A percentile compares a stretch with the other conserved stretches of the same genome.
Evolutionary conservation across 2,113 vertebrate species (phyloP).

Genomic region (Henicopernis longicauda): DNA sequence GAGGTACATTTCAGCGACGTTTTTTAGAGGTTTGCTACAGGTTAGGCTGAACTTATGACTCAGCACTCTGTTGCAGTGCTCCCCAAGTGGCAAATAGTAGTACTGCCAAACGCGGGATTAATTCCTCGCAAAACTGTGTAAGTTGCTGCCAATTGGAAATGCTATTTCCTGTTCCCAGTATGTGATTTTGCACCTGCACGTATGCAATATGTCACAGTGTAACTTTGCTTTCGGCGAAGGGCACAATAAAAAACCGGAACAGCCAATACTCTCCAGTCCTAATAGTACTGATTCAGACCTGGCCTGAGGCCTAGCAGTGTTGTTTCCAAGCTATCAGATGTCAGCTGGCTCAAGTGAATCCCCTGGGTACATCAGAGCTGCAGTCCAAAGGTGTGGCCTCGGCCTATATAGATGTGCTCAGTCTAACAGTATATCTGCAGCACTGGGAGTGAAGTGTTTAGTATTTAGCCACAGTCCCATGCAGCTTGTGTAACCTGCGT

Average conservation of each 20-base stretch:
- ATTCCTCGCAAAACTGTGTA: neutral
- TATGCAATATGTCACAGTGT: neutral
- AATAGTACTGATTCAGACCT: neutral
- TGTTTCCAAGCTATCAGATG: neutral
- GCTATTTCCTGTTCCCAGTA: neutral
- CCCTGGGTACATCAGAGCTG: neutral
- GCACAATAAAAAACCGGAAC: neutral
- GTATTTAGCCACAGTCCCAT: neutral
- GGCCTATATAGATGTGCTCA: rapidly evolving
- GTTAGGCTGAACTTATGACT: constrained; percentile 48
- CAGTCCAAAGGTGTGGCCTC: neutral
- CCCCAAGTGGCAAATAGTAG: constrained; percentile 43
- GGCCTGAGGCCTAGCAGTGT: neutral
- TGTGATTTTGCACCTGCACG: neutral
- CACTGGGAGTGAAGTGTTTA: rapidly evolving
- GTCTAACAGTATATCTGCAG: neutral
- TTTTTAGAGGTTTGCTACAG: neutral
- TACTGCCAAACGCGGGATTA: neutral
- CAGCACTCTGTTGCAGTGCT: constrained; percentile 31
- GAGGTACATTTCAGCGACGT: neutral
- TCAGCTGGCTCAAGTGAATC: neutral
- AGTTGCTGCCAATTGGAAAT: neutral
- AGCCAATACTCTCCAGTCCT: neutral
- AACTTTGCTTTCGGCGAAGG: neutral
- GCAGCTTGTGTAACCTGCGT: neutral